Conservation (phyloP, 2,888 invertebrate genomes). For the Agrotis clavis region DNA sequence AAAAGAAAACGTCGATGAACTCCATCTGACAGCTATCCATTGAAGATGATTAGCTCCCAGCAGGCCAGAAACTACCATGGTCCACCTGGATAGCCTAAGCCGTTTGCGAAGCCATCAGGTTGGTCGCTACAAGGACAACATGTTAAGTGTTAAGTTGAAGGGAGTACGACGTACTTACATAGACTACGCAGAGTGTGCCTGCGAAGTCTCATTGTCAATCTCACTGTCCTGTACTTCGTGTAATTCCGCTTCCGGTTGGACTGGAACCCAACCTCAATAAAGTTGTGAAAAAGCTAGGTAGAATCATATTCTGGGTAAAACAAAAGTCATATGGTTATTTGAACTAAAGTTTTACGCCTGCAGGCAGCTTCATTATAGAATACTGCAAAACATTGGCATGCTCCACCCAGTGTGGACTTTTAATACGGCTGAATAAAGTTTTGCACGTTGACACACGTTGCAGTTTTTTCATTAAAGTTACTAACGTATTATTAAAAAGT, state of each 20-base stretch:
- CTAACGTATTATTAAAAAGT: neutral
- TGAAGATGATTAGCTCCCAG: too few species aligned
- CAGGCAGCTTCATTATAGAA: neutral
- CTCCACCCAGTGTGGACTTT: neutral
- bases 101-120: too few species aligned
- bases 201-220: too few species aligned
- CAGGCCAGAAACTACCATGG: too few species aligned
- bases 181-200: too few species aligned
- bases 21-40: too few species aligned
- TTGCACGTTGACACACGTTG: neutral
- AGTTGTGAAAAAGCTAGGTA: neutral
- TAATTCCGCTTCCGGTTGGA: neutral
- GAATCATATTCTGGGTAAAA: neutral
- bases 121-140: too few species aligned
- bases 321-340: neutral
- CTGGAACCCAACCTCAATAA: neutral
- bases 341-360: neutral
- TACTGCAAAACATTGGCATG: neutral
- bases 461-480: neutral
- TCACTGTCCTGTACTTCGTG: too few species aligned
- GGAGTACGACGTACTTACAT: too few species aligned
- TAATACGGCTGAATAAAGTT: constrained; percentile 1
- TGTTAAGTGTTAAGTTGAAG: too few species aligned
- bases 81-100: too few species aligned
- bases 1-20: too few species aligned